phyloP scores from a whole-genome alignment of 1,140 invertebrate genomes.

The Leptinotarsa defecta region DNA sequence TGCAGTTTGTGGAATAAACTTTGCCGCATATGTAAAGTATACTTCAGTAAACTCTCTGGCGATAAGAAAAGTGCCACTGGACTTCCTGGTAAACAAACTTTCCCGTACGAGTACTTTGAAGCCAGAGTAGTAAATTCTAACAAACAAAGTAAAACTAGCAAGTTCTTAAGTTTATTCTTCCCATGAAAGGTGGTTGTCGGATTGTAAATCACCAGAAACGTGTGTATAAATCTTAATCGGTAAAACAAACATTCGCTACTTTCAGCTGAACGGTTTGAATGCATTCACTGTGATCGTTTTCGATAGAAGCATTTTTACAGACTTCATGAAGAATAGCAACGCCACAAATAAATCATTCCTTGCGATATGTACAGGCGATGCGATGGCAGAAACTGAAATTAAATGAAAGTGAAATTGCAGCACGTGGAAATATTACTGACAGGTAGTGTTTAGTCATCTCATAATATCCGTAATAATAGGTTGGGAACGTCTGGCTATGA shows the following conservation, averaged over 20 bases:
- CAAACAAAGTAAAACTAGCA: conserved; percentile 13
- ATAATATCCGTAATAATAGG: conserved; percentile 47
- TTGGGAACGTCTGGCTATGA: conserved; percentile 11
- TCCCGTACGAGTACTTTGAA: background rate
- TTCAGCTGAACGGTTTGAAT: no score
- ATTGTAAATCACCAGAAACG: conserved; percentile 1
- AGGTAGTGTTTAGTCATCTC: conserved; percentile 47
- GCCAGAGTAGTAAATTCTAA: background rate
- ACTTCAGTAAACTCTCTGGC: background rate
- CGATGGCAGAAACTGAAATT: conserved; percentile 31
- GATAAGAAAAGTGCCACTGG: conserved; percentile 10
- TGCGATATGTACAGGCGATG: no score
- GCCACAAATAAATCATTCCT: no score
- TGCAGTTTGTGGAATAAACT: no score
- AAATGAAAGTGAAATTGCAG: conserved; percentile 43
- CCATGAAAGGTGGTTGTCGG: conserved; percentile 10
- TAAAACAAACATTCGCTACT: no score
- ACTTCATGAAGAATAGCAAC: no score
- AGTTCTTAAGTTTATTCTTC: conserved; percentile 14
- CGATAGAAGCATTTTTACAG: no score
- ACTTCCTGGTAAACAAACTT: conserved; percentile 6
- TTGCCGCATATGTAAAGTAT: background rate
- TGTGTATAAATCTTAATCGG: background rate
- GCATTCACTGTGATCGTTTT: no score
- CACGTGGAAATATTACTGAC: conserved; percentile 41